Conservation (phyloP, 2,888 invertebrate species). For the Sphecodes monilicornis region DNA sequence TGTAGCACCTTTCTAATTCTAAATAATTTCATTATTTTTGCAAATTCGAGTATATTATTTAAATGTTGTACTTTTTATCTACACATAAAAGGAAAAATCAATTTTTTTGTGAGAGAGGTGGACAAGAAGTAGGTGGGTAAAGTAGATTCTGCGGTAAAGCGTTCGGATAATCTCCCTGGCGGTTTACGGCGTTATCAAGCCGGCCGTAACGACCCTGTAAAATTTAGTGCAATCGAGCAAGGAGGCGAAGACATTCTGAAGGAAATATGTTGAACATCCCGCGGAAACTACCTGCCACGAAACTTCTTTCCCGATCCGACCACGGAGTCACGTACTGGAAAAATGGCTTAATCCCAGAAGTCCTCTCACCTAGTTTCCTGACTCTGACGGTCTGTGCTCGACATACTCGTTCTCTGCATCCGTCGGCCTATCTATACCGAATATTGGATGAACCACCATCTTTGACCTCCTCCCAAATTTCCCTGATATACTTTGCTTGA, state of each 20-base stretch:
- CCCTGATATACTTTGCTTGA: conserved; percentile 22
- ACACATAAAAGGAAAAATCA: not conserved
- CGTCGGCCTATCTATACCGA: conserved; percentile 51
- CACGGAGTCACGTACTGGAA: conserved; percentile 67
- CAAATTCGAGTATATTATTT: too few relatives aligned
- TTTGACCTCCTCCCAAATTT: conserved; percentile 31
- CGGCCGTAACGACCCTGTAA: conserved; percentile 40
- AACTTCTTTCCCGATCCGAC: conserved; percentile 56
- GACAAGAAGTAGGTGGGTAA: not conserved
- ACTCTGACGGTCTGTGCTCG: conserved; percentile 49
- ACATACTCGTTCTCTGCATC: conserved; percentile 54
- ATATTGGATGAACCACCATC: conserved; percentile 54
- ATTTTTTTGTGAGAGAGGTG: not conserved
- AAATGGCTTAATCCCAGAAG: conserved; percentile 72
- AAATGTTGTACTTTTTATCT: not conserved
- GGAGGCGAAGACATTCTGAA: conserved; percentile 62
- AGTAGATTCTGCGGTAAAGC: not conserved
- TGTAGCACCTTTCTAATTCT: too few relatives aligned
- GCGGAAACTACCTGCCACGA: conserved; percentile 51
- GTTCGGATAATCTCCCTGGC: not conserved
- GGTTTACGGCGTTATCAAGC: conserved; percentile 39
- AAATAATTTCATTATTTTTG: too few relatives aligned
- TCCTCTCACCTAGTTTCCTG: conserved; percentile 69
- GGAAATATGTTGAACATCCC: conserved; percentile 65
- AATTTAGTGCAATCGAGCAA: conserved; percentile 68